Evolutionary conservation across 2,113 vertebrate species (phyloP), one percentile per base, ranked within the genome.

Genomic region (Neomonachus schauinslandi): DNA sequence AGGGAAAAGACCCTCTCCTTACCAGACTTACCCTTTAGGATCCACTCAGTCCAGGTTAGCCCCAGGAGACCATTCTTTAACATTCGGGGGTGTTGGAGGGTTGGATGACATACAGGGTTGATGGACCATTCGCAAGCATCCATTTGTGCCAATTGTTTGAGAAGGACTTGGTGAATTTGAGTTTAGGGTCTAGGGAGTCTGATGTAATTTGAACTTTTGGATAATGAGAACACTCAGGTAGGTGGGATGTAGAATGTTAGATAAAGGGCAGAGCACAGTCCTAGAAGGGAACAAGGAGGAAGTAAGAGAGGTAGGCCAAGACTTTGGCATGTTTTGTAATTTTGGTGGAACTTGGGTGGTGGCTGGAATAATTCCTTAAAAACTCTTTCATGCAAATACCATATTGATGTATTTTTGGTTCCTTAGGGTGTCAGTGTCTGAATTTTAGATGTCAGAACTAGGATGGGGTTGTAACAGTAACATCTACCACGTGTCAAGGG

Each of bases 191-290:
- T 86, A 79, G 49, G n/a, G 4, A 63, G 15, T 6, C 9, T 82
- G 84, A 59, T 87, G 86, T 92, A 74, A 63, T 72, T 79, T 74
- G 31, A 69, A 57, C 24, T 80, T 89, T 31, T 28, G 57, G 57
- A 74, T 95, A 89, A 80, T 24, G 63, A 12, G n/a, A 79, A 82
- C 24, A 5, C n/a, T 31, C 28, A 18, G 22, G 63, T 71, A 12
- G 57, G 46, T 82, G 12, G 36, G 59, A 39, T 57, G 61, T 36
- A 49, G 59, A 39, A 72, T 65, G 42, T 53, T 46, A 83, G 67
- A 61, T 33, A 31, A 15, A 86, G 90, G 55, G 65, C 7, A 89
- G 63, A 92, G 21, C 36, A 82, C 39, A n/a, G 69, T 59, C 57
- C 33, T 76, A 19, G 67, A 71, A 83, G 57, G 55, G 63, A 84